Percentiles rank a stretch among this genome's conserved stretches.
phyloP scores from a whole-genome alignment of 2,797 vertebrate species.

The Neopelma chrysocephalum region DNA sequence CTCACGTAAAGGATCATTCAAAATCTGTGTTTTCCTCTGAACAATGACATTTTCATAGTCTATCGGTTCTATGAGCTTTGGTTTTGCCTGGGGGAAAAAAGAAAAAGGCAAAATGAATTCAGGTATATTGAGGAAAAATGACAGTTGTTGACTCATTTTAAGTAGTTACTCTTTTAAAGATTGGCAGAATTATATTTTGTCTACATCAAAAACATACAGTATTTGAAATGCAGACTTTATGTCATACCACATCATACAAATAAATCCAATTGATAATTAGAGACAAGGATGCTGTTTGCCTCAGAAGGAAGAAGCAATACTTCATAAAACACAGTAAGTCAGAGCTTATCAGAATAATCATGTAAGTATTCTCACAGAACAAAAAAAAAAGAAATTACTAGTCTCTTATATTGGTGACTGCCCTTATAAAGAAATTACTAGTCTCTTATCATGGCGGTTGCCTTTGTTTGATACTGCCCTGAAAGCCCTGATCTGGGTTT shows the following conservation, averaged over 20 bases:
- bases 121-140: not conserved
- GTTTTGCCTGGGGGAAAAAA: conserved; percentile 84
- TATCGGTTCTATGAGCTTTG: conserved; percentile 93
- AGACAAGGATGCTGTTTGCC: not conserved
- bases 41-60: conserved; percentile 95
- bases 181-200: not conserved
- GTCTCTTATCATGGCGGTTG: not conserved
- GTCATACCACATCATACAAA: not conserved
- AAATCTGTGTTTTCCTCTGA: conserved; percentile 95
- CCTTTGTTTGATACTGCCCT: not conserved
- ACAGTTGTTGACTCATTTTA: not conserved
- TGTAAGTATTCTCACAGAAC: not conserved
- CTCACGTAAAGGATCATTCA: conserved; percentile 91
- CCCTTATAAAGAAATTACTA: not conserved
- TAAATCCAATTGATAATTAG: not conserved
- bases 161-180: not conserved
- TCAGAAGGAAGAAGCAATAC: not conserved
- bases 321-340: not conserved
- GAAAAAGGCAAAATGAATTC: conserved; percentile 29
- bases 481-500: not conserved
- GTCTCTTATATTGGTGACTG: not conserved
- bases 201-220: not conserved
- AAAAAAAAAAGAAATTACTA: not conserved
- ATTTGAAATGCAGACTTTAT: not conserved
- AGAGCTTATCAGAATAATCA: not conserved